Base-by-base conservation (phyloP, 2,113 vertebrate species). In the Ptilorrhoa leucosticta region DNA sequence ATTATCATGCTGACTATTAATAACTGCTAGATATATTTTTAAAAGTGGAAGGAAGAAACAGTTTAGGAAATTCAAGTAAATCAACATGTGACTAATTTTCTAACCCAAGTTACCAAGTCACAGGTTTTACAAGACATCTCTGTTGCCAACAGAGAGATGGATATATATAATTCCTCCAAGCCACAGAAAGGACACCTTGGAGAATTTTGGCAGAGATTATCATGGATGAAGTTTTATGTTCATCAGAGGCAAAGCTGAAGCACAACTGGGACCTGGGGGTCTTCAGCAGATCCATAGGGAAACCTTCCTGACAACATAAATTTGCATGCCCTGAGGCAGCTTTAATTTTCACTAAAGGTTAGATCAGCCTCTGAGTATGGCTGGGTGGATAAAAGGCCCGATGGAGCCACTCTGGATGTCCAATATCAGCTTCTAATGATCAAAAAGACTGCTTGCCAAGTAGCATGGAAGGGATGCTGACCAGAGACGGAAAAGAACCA, bases 91-190 rank as follows among this genome's bases (percentile, higher is more conserved):
- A 66, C 13, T 63, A 23, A 70, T 66, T 78, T 73, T 90, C 26
- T 37, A 78, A n/a, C 5, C 6, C 15, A 54, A 35, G 33, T 70
- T 69, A 90, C 19, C 23, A 47, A 45, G 31, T 70, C 64, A 70
- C 19, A 45, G 15, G 22, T 84, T 81, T 70, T 65, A 39, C 3
- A 6, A 24, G 24, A 44, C 57, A 69, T 51, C 70, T 13, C 20
- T 68, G 11, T 37, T 77, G 10, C n/a, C 22, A 82, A 4, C 11
- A 40, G 16, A 64, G 14, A 88, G 3, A 13, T 0, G 0, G 4
- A n/a, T 17, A 17, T 20, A 26, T n/a, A 40, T 20, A 83, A 51
- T 40, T 18, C 7, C 24, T 47, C 16, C 13, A 9, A 40, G 11
- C 3, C 12, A 48, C 1, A 2, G 20, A 79, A 95, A 72, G 12